phyloP scores from a whole-genome alignment of 2,797 vertebrate genomes.

The Philypnodon macrostomus region DNA sequence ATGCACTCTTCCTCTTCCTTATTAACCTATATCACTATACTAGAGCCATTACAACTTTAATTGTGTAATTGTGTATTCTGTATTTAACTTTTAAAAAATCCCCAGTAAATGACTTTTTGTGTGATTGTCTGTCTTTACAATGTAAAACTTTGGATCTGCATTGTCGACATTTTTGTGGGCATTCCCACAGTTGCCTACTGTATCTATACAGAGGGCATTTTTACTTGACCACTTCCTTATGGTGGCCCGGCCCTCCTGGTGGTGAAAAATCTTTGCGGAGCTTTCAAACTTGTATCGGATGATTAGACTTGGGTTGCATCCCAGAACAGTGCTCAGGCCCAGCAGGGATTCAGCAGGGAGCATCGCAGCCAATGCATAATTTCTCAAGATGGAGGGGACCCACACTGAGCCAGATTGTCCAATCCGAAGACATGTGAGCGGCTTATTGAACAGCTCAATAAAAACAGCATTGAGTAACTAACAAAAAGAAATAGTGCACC shows the following conservation, averaged over 20 bases:
- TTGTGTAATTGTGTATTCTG: too few species aligned
- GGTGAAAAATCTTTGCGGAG: constrained; percentile 55
- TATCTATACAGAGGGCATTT: constrained; percentile 35
- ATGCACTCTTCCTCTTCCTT: too few species aligned
- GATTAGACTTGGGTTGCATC: constrained; percentile 75
- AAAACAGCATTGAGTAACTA: constrained; percentile 37
- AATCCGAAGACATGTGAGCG: constrained; percentile 60
- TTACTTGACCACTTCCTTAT: constrained; percentile 34
- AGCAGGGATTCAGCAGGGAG: constrained; percentile 70
- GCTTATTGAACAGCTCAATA: constrained; percentile 58
- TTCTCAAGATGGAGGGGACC: constrained; percentile 68
- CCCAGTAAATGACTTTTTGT: too few species aligned
- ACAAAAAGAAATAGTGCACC: constrained; percentile 21
- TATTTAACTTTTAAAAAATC: too few species aligned
- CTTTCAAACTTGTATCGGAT: constrained; percentile 70
- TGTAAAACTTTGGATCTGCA: too few species aligned
- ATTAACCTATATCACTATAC: too few species aligned
- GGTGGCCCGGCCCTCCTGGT: constrained; percentile 42
- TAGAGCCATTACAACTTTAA: too few species aligned
- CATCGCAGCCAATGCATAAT: constrained; percentile 69
- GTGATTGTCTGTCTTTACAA: too few species aligned
- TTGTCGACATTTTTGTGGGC: too few species aligned
- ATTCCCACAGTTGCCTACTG: too few species aligned
- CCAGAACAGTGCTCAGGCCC: constrained; percentile 64
- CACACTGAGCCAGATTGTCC: constrained; percentile 66